A percentile compares a stretch with the other conserved stretches of the same genome.
Evolutionary conservation across 2,888 invertebrate species (phyloP).

Genomic region (Ceratothoa steindachneri): DNA sequence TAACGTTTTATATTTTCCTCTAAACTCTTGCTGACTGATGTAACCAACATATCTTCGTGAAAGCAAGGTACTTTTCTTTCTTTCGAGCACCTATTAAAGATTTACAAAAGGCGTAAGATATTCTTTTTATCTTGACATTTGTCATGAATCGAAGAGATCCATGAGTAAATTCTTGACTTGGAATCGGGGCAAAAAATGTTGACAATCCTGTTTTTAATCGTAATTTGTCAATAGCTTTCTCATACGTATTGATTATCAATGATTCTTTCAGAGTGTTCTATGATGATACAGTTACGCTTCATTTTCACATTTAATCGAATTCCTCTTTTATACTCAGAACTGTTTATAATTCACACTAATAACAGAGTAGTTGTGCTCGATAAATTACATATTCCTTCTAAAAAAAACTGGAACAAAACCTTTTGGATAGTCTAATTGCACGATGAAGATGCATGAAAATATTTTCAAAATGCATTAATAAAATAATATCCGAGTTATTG

Average conservation of each 20-base stretch:
- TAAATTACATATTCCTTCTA: neutral
- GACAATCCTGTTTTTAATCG: neutral
- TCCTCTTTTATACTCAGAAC: neutral
- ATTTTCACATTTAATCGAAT: neutral
- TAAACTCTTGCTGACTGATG: too few species aligned
- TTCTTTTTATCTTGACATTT: neutral
- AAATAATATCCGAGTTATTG: constrained; percentile 8
- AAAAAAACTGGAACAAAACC: neutral
- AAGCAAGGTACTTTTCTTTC: too few species aligned
- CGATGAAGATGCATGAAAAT: neutral
- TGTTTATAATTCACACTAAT: neutral
- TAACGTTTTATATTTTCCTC: too few species aligned
- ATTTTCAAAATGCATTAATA: constrained; percentile 4
- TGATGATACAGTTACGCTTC: neutral
- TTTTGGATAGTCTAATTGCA: neutral
- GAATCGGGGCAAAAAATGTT: neutral
- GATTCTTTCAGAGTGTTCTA: neutral
- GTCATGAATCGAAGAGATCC: neutral
- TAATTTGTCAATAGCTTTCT: constrained; percentile 1
- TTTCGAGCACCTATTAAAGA: neutral
- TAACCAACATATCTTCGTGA: too few species aligned
- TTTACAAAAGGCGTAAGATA: neutral
- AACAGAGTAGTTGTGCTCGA: neutral
- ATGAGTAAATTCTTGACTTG: neutral
- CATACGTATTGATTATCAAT: neutral